Base-by-base conservation (phyloP, 53 echinoderm and acorn worm species). In the Paracentrotus lividus region DNA sequence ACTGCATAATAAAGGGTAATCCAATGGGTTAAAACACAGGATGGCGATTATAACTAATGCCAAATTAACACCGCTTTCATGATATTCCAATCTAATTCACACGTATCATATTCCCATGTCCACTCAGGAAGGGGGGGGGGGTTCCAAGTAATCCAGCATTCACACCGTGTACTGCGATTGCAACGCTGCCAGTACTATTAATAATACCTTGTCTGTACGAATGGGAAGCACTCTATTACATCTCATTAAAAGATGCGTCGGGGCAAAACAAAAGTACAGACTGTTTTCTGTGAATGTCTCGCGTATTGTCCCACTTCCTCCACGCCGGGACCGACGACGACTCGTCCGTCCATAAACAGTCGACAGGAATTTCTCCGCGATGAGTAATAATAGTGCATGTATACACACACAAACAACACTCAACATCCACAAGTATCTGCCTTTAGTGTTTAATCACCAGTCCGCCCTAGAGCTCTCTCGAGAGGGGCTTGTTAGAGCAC, bases 161-260 rank as follows among this genome's bases (percentile, higher is more conserved):
- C 60, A 86, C 56, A 56, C 53, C 86, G 33, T 33, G n/a, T n/a
- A n/a, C n/a, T n/a, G n/a, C n/a, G n/a, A n/a, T n/a, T 23, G 33
- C 57, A 23, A 56, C 56, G 9, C 6, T 0, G 86, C n/a, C n/a
- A 27, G 43, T 16, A 20, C 52, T 90, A 90, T 49, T 69, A 90
- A 90, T 90, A 69, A 47, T 72, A 47, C 24, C 72, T 23, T 10
- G 91, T 90, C 91, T 69, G 33, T 12, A 32, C 34, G 4, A 12
- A 90, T 72, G 91, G 91, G 91, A 90, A 90, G 75, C 58, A 33
- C 91, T 90, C 91, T 36, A 90, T 90, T 90, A 90, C 91, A 69
- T 49, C 91, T 89, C 64, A 89, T 89, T 89, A 89, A 64, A 52
- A 85, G 84, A 47, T 85, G 47, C 49, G 51, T 27, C 42, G 47